phyloP scores from a whole-genome alignment of 2,888 invertebrate species.

The Hypselothyrea guttata region DNA sequence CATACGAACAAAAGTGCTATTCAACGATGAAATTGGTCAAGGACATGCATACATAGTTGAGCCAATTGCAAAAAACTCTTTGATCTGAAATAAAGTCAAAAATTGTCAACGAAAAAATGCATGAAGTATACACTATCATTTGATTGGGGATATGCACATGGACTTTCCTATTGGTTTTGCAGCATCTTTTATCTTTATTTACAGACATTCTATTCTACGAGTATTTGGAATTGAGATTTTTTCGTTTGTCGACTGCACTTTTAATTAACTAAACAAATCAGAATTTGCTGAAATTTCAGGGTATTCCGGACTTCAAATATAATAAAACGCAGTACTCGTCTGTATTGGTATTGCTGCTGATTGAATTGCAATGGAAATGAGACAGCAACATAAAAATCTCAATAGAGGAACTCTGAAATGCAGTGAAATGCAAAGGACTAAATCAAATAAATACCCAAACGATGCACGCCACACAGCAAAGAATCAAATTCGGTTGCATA shows the following conservation, averaged over 20 bases:
- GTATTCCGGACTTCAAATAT: background rate
- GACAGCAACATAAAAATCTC: slow-evolving; percentile 21
- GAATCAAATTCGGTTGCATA: too few relatives aligned
- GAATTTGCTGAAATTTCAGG: slow-evolving; percentile 3
- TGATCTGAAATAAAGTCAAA: slow-evolving; percentile 21
- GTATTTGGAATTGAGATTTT: too few relatives aligned
- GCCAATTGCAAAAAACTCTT: slow-evolving; percentile 25
- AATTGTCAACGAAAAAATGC: slow-evolving; percentile 22
- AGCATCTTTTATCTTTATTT: too few relatives aligned
- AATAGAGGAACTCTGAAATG: slow-evolving; percentile 8
- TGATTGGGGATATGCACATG: too few relatives aligned
- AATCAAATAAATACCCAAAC: slow-evolving; percentile 13
- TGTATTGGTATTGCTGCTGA: background rate
- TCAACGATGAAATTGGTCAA: too few relatives aligned
- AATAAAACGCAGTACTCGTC: background rate
- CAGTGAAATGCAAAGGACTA: slow-evolving; percentile 5
- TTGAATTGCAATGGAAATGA: slow-evolving; percentile 15
- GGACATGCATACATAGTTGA: background rate
- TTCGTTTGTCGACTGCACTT: too few relatives aligned
- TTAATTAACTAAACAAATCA: too few relatives aligned
- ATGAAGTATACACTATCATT: background rate
- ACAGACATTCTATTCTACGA: too few relatives aligned
- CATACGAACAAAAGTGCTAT: too few relatives aligned
- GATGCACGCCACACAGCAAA: background rate
- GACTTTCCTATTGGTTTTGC: too few relatives aligned